phyloP scores from a whole-genome alignment of 2,797 vertebrate species.

The Coreius guichenoti region DNA sequence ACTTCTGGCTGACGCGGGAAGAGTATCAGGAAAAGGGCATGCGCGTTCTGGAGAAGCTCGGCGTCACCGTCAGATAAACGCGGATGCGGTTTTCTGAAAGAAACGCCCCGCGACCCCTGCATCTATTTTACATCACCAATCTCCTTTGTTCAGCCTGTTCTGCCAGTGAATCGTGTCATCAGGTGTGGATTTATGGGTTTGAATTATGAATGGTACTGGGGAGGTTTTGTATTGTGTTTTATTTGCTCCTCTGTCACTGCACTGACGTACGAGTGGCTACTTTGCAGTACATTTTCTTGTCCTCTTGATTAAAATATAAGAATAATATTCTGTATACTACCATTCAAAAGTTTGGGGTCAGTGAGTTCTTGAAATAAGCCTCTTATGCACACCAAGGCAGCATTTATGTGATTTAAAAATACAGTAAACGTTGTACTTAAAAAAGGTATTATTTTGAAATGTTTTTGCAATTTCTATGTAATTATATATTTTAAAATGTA shows the following conservation, averaged over 20 bases:
- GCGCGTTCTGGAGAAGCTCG: slow-evolving; percentile 96
- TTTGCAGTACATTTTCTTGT: neutral
- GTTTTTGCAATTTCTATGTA: neutral
- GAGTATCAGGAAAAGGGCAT: slow-evolving; percentile 98
- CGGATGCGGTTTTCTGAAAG: neutral
- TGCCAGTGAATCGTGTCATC: slow-evolving; percentile 58
- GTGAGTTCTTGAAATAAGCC: neutral
- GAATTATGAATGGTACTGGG: slow-evolving; percentile 22
- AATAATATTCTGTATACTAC: neutral
- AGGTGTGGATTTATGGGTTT: slow-evolving; percentile 17
- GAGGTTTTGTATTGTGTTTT: slow-evolving; percentile 25
- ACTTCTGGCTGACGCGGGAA: slow-evolving; percentile 98
- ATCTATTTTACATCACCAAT: slow-evolving; percentile 68
- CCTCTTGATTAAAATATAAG: neutral
- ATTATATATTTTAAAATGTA: neutral
- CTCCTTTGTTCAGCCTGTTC: slow-evolving; percentile 60
- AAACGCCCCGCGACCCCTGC: neutral
- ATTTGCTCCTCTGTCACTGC: slow-evolving; percentile 5
- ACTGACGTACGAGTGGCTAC: neutral
- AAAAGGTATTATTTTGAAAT: neutral
- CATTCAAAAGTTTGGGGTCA: neutral
- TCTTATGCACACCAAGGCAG: neutral
- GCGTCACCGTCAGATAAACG: slow-evolving; percentile 97
- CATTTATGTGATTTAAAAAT: neutral
- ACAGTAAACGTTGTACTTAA: neutral